Conservation (phyloP, 2,888 invertebrate genomes). For the Dryobota labecula region DNA sequence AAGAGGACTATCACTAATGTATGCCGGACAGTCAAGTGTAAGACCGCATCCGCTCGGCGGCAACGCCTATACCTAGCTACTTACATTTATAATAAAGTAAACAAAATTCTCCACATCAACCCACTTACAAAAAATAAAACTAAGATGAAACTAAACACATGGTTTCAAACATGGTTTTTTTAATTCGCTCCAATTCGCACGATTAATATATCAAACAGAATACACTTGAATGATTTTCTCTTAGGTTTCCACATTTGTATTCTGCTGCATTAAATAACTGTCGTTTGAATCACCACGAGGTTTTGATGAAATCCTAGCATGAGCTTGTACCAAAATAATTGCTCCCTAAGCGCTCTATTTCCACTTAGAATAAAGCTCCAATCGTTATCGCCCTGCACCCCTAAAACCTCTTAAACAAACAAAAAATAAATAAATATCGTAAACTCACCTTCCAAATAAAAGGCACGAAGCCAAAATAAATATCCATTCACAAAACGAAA, state of each 20-base stretch:
- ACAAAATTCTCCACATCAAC: too few relatives aligned
- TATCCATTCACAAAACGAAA: constrained; percentile 46
- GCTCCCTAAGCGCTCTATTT: neutral
- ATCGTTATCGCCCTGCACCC: neutral
- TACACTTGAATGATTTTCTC: neutral
- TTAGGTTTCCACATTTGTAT: neutral
- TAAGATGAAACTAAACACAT: too few relatives aligned
- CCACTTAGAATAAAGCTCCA: neutral
- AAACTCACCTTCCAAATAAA: constrained; percentile 47
- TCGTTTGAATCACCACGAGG: neutral
- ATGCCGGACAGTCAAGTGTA: too few relatives aligned
- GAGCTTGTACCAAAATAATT: constrained; percentile 20
- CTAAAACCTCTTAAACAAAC: constrained; percentile 31
- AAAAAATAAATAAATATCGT: constrained; percentile 27
- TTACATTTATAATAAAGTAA: too few relatives aligned
- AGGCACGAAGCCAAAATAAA: constrained; percentile 51
- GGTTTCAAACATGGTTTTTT: too few relatives aligned
- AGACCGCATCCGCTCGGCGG: too few relatives aligned
- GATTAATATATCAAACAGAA: too few relatives aligned
- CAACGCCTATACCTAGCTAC: too few relatives aligned
- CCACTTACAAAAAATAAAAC: too few relatives aligned
- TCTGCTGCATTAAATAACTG: neutral
- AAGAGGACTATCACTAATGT: too few relatives aligned
- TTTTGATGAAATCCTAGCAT: neutral
- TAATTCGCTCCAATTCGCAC: neutral